Evolutionary conservation across 2,797 vertebrate species (phyloP), one percentile per base, ranked within the genome.

Genomic region (Sylvilagus floridanus): DNA sequence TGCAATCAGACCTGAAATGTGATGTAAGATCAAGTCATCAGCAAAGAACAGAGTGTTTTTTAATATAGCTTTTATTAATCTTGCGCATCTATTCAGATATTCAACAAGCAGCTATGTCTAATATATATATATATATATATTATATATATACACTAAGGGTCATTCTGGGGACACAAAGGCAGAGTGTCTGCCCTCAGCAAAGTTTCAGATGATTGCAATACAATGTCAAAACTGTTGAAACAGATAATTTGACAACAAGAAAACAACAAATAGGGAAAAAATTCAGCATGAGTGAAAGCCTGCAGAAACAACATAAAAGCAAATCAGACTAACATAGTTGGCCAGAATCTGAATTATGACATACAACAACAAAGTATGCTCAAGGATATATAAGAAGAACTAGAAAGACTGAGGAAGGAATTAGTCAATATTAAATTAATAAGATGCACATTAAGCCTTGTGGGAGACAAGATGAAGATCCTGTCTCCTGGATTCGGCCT

Each of bases 31-130:
- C 71, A 83, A 86, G 35, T 71, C 47, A 17, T 82, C 37, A 78
- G 12, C 35, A 60, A 78, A 63, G 9, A 73, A 8, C 4, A 37
- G 14, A 76, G 60, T 37, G 50, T 71, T 37, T 86, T 77, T 93
- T 62, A 37, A 42, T 47, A 9, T 8, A 62, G n/a, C 50, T 92
- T 90, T 78, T 72, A 89, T 57, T 69, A 47, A 89, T 76, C 90
- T 95, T 77, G 28, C 60, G 17, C 50, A 72, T 8, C 73, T 84
- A 71, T 47, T 91, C 21, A 73, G 21, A 52, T 83, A 72, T 68
- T 93, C 62, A 35, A 26, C 42, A 57, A 90, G 85, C 22, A 79
- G 85, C 87, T 28, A 50, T 90, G 35, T 57, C 19, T 57, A 6
- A 50, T 52, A 30, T 75, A 5, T 52, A 57, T 68, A 60, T 57